phyloP scores from a whole-genome alignment of 2,113 vertebrate species.

The Mystacornis crossleyi region DNA sequence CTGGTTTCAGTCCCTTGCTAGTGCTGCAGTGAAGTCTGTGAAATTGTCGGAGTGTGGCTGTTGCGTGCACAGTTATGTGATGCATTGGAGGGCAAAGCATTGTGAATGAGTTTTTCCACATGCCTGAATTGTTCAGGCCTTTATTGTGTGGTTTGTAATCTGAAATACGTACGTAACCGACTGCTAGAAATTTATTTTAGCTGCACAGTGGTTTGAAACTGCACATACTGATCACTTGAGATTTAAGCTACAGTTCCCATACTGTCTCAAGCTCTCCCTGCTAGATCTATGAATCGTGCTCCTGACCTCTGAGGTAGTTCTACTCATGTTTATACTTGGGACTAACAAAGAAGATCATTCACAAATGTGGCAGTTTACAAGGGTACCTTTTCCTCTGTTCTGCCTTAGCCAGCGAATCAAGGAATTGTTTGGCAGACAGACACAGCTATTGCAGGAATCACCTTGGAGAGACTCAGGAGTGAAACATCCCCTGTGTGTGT shows the following conservation, averaged over 20 bases:
- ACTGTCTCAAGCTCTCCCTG: not conserved
- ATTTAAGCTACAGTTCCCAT: not conserved
- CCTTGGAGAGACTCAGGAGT: not conserved
- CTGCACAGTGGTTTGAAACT: not conserved
- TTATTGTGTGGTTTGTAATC: not conserved
- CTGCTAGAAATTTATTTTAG: not conserved
- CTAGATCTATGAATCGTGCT: not conserved
- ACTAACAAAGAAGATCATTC: not conserved
- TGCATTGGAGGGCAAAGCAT: not conserved
- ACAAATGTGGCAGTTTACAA: not conserved
- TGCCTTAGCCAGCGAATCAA: not conserved
- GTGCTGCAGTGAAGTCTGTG: not conserved
- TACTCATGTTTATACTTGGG: not conserved
- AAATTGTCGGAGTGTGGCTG: not conserved
- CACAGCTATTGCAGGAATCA: not conserved
- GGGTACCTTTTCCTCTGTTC: not conserved
- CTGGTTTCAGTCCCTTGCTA: not conserved
- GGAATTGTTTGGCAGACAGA: not conserved
- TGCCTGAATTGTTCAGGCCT: not conserved
- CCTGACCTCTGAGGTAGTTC: not conserved
- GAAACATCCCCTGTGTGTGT: not conserved
- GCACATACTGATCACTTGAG: not conserved
- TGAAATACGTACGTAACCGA: not conserved
- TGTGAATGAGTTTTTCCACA: not conserved
- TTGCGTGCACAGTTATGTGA: not conserved